phyloP scores from a whole-genome alignment of 2,797 vertebrate genomes.

The Onychomys torridus region DNA sequence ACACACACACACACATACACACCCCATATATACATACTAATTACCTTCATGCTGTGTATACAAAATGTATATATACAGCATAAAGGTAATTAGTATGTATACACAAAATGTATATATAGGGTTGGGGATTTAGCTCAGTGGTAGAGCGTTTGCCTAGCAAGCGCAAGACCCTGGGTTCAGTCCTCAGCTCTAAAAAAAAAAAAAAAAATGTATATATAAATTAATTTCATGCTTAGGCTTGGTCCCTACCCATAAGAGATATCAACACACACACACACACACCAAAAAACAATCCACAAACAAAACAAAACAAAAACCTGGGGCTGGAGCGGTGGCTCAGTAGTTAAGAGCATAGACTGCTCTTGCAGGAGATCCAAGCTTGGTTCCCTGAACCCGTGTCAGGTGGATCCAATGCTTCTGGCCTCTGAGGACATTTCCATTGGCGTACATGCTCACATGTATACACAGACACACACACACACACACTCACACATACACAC shows the following conservation, averaged over 20 bases:
- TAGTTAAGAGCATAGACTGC: neutral
- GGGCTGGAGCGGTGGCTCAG: neutral
- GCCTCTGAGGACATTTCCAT: neutral
- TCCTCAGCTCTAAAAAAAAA: too few species aligned
- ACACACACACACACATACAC: neutral
- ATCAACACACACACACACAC: too few species aligned
- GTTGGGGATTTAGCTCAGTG: too few species aligned
- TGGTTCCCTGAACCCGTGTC: neutral
- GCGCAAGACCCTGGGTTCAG: too few species aligned
- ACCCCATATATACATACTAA: neutral
- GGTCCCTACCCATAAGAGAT: neutral
- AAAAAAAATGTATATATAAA: too few species aligned
- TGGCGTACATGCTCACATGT: neutral
- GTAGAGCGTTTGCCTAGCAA: too few species aligned
- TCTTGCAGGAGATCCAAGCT: neutral
- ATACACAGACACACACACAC: neutral
- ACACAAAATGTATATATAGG: too few species aligned
- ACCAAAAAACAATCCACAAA: neutral
- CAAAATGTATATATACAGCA: neutral
- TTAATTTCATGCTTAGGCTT: neutral
- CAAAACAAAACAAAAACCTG: neutral
- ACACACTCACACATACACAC: neutral
- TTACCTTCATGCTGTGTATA: neutral
- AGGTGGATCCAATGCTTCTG: neutral
- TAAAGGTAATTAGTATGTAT: too few species aligned